Evolutionary conservation across 2,113 vertebrate species (phyloP), one percentile per base, ranked within the genome.

Genomic region (Columba janthina): DNA sequence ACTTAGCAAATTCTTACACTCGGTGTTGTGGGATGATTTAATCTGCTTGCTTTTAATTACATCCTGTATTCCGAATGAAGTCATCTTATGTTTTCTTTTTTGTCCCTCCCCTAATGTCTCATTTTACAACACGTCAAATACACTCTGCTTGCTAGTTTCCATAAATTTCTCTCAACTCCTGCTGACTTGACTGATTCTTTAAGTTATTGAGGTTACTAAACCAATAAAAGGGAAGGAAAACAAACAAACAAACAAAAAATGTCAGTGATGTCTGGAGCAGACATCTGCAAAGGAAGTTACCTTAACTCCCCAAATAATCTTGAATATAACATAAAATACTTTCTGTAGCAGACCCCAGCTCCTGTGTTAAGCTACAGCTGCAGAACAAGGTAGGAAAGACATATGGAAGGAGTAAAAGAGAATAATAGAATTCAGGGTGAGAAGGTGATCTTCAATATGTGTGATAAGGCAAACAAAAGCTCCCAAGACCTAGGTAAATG

Each of bases 21-120:
- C 72, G 65, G 46, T 81, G 51, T 31, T 85, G 54, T 78, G 57
- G 81, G 50, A 66, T 85, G 73, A 88, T 85, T 81, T 69, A 67
- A 61, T 60, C 61, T 91, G 14, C 80, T 82, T 72, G 61, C 26
- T 75, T 94, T 96, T 94, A 79, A 85, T 88, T 94, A 50, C 53
- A 82, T 61, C 61, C 62, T 75, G 24, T 72, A 87, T 85, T 82
- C 48, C 50, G 85, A 64, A 82, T 69, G 26, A 64, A 64, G 50
- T 56, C 44, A 11, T 79, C 67, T 84, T 77, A 74, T 24, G 20
- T 53, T 78, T 71, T 88, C 29, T 74, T 87, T 56, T 89, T 80
- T 64, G 51, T 54, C 40, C 56, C 48, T 84, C 57, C 31, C 22
- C 40, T 66, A 64, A 89, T 28, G 36, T 81, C 73, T 81, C 38